These are phyloP conservation scores for Grus americana DNA, from an alignment of 2,113 vertebrate species.

Conservation along the genomic window DNA sequence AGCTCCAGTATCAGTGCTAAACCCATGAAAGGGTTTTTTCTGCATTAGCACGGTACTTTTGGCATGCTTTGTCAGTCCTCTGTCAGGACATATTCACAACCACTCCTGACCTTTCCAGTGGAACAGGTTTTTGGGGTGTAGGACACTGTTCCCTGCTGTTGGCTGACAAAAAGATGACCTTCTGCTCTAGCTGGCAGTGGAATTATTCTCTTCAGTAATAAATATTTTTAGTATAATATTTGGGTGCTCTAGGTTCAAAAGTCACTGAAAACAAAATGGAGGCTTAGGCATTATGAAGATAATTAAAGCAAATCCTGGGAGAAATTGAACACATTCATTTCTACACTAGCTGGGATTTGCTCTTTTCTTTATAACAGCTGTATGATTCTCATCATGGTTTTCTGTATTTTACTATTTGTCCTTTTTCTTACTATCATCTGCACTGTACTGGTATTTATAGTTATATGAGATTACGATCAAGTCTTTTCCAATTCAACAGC, in stretches of 20 bases:
- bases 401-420: neutral
- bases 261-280: neutral
- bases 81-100: neutral
- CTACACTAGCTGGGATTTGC: neutral
- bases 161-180: neutral
- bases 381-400: neutral
- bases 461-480: neutral
- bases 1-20: neutral
- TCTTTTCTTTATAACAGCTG: neutral
- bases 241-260: neutral
- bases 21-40: neutral
- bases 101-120: neutral
- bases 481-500: neutral
- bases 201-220: neutral
- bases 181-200: neutral
- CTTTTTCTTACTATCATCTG: neutral
- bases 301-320: neutral
- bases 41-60: neutral
- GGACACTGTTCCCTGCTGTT: neutral
- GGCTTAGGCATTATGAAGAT: neutral
- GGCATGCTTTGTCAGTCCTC: neutral
- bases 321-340: neutral
- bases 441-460: neutral
- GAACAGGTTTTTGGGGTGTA: neutral
- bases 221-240: neutral